phyloP scores from a whole-genome alignment of 2,113 vertebrate genomes.

The Pantherophis guttatus region DNA sequence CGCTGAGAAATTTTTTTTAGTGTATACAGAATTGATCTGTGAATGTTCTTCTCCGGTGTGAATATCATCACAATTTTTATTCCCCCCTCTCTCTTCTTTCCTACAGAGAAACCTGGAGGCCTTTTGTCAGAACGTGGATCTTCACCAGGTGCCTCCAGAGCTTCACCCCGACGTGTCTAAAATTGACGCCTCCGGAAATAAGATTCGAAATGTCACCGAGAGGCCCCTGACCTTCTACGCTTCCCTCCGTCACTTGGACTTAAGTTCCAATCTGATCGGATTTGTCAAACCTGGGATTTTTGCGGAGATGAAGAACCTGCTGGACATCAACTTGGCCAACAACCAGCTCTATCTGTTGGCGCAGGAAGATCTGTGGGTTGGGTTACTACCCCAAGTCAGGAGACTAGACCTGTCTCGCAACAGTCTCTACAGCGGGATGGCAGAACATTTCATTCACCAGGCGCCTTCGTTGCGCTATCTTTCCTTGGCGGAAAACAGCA shows the following conservation, averaged over 20 bases:
- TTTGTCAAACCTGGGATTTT: conserved; percentile 83
- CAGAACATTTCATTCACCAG: conserved; percentile 77
- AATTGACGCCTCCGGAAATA: conserved; percentile 85
- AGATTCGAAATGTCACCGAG: conserved; percentile 76
- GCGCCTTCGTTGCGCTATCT: conserved; percentile 77
- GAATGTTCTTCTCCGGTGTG: background rate
- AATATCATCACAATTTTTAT: background rate
- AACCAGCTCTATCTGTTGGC: conserved; percentile 78
- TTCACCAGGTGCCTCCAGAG: conserved; percentile 71
- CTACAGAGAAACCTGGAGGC: conserved; percentile 76
- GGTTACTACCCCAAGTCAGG: conserved; percentile 73
- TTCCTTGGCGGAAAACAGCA: conserved; percentile 86
- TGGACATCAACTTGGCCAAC: conserved; percentile 81
- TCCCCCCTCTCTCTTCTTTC: conserved; percentile 13
- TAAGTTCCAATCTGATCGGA: conserved; percentile 83
- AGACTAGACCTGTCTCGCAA: conserved; percentile 87
- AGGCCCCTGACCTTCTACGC: conserved; percentile 70
- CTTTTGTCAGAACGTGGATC: conserved; percentile 75
- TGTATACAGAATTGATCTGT: fast-evolving
- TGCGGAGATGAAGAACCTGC: conserved; percentile 71
- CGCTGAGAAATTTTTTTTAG: background rate
- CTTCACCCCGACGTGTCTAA: conserved; percentile 72
- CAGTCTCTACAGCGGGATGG: conserved; percentile 82
- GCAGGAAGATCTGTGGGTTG: conserved; percentile 60
- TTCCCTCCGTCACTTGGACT: conserved; percentile 75